A percentile compares a stretch with the other conserved stretches of the same genome.
Evolutionary conservation across 2,888 invertebrate genomes (phyloP).

Genomic region (Oscheius onirici): DNA sequence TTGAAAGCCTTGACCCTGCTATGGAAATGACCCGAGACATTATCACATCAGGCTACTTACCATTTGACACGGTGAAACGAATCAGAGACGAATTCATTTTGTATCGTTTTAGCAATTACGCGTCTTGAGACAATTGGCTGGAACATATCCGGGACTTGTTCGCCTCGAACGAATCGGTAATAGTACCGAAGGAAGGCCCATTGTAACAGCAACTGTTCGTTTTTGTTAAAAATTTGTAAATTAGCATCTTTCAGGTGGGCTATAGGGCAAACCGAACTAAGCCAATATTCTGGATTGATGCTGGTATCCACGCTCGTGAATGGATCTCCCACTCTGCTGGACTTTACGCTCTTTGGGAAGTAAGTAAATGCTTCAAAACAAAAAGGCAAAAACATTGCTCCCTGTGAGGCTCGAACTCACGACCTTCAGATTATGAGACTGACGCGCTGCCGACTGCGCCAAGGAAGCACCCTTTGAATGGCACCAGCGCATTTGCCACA

Average conservation of each 20-base stretch:
- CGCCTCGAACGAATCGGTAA: background rate
- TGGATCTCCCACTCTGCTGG: constrained; percentile 32
- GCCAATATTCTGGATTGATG: constrained; percentile 33
- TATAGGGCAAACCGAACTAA: constrained; percentile 10
- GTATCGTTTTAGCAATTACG: background rate
- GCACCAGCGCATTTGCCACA: background rate
- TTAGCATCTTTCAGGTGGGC: constrained; percentile 20
- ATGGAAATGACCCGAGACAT: background rate
- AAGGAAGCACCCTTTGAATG: constrained; percentile 39
- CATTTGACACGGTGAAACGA: constrained; percentile 17
- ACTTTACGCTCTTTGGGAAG: constrained; percentile 29
- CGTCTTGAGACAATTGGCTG: background rate
- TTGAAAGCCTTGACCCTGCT: constrained; percentile 9
- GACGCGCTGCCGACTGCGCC: constrained; percentile 75
- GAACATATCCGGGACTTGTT: background rate
- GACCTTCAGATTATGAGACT: constrained; percentile 92
- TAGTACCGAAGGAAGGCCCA: constrained; percentile 9
- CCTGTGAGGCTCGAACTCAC: constrained; percentile 91
- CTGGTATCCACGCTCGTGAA: constrained; percentile 36
- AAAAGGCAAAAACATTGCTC: constrained; percentile 48
- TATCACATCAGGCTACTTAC: constrained; percentile 11
- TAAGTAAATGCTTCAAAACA: background rate
- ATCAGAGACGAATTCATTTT: background rate
- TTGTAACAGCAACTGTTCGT: constrained; percentile 2
- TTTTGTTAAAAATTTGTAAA: background rate